Evolutionary conservation across 1,140 invertebrate genomes (phyloP).

Genomic region (Marisa cornuarietis): DNA sequence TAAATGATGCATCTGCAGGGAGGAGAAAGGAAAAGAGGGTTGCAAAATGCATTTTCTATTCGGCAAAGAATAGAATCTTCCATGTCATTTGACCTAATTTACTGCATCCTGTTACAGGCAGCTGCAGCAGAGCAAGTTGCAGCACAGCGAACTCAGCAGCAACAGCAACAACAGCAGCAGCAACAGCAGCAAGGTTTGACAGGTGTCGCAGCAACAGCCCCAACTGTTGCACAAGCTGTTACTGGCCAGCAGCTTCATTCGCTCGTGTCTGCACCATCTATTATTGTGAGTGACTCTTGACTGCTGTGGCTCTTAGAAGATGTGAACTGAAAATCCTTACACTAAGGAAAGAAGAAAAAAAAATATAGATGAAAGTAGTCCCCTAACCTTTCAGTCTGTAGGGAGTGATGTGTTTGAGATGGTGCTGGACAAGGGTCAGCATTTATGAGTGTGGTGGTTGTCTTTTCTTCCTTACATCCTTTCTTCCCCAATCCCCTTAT

Average conservation of each 20-base stretch:
- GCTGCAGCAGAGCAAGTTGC: slow-evolving; percentile 17
- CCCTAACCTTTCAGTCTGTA: too few species aligned
- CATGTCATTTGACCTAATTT: neutral
- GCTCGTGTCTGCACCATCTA: slow-evolving; percentile 48
- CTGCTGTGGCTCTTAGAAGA: slow-evolving; percentile 29
- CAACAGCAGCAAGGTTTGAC: slow-evolving; percentile 21
- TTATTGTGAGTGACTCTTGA: slow-evolving; percentile 45
- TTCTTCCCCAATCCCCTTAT: too few species aligned
- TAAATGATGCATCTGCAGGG: neutral
- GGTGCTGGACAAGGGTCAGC: too few species aligned
- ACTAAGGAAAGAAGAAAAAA: neutral
- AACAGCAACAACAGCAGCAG: slow-evolving; percentile 27
- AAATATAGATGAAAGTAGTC: neutral
- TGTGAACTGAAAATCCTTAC: slow-evolving; percentile 4
- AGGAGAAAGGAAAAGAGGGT: neutral
- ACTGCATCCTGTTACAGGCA: neutral
- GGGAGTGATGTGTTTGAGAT: too few species aligned
- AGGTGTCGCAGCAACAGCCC: slow-evolving; percentile 28
- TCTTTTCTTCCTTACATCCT: too few species aligned
- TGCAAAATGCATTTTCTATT: too few species aligned
- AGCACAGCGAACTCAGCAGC: slow-evolving; percentile 25
- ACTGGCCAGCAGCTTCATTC: slow-evolving; percentile 51
- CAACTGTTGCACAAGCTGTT: slow-evolving; percentile 35
- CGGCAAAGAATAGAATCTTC: neutral
- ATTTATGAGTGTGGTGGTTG: too few species aligned